These are phyloP conservation scores for Diaphora mendica DNA, from an alignment of 2,888 invertebrate genomes.

Conservation along the genomic window DNA sequence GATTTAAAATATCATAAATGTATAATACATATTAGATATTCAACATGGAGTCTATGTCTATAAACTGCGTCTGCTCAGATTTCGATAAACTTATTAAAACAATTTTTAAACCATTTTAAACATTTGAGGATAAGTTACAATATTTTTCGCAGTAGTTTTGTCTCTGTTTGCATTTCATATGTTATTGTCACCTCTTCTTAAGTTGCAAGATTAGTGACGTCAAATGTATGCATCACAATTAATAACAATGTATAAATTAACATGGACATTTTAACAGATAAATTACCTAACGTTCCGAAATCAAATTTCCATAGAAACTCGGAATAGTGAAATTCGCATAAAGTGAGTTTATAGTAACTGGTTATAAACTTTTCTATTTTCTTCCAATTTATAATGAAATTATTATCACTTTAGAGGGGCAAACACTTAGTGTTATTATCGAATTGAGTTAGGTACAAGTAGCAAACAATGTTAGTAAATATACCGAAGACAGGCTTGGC, in stretches of 20 bases:
- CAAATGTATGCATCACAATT: neutral
- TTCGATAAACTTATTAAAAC: neutral
- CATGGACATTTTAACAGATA: neutral
- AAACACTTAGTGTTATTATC: neutral
- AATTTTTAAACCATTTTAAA: neutral
- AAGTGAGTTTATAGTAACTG: neutral
- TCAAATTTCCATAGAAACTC: neutral
- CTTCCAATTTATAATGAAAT: neutral
- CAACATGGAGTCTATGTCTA: neutral
- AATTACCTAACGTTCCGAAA: neutral
- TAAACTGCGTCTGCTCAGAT: neutral
- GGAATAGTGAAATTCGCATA: neutral
- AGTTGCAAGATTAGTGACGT: neutral
- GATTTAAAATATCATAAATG: neutral
- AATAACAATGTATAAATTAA: neutral
- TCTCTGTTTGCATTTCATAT: neutral
- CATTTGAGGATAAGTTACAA: neutral
- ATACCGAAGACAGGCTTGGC: neutral
- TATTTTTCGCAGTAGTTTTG: neutral
- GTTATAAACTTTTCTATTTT: neutral
- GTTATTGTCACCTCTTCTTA: neutral
- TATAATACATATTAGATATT: slow-evolving; percentile 24
- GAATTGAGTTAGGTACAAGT: neutral
- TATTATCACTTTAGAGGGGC: neutral
- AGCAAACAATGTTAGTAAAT: neutral